These are phyloP conservation scores for Megalopta genalis DNA, from an alignment of 1,140 invertebrate genomes.

Conservation along the genomic window DNA sequence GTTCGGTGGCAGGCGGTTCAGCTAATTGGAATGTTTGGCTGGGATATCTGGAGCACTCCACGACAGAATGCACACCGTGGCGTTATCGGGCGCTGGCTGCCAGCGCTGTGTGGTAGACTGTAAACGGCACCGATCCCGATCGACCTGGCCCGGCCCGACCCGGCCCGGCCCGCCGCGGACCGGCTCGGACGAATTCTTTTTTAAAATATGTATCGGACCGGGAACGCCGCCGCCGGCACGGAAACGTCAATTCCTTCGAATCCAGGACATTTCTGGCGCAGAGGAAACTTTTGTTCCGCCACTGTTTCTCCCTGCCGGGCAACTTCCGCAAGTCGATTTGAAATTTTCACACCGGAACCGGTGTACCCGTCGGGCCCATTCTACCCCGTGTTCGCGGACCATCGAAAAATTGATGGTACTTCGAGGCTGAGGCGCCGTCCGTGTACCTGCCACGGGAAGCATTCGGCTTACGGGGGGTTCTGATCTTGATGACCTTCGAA, in stretches of 20 bases:
- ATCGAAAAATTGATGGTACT: constrained; percentile 8
- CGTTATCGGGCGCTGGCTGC: constrained; percentile 13
- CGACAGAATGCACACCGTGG: constrained; percentile 42
- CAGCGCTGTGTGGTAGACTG: constrained; percentile 15
- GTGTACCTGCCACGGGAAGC: constrained; percentile 4
- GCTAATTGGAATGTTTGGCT: constrained; percentile 68
- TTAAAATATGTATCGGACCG: constrained; percentile 11
- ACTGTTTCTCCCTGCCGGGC: too few species aligned
- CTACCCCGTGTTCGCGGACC: not conserved
- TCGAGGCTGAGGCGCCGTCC: too few species aligned
- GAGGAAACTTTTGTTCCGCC: constrained; percentile 28
- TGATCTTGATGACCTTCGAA: too few species aligned
- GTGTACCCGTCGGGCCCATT: not conserved
- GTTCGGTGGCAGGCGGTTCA: constrained; percentile 45
- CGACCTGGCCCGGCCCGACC: too few species aligned
- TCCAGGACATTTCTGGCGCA: not conserved
- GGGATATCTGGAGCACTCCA: constrained; percentile 60
- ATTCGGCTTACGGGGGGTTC: constrained; percentile 43
- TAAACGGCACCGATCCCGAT: constrained; percentile 24
- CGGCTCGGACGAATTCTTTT: not conserved
- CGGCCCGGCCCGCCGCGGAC: not conserved
- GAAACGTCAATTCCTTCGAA: constrained; percentile 22
- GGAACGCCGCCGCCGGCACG: not conserved
- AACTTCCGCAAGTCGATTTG: constrained; percentile 32
- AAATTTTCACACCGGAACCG: constrained; percentile 13